Evolutionary conservation across 2,113 vertebrate genomes (phyloP), one percentile per base, ranked within the genome.

Genomic region (Anguilla rostrata): DNA sequence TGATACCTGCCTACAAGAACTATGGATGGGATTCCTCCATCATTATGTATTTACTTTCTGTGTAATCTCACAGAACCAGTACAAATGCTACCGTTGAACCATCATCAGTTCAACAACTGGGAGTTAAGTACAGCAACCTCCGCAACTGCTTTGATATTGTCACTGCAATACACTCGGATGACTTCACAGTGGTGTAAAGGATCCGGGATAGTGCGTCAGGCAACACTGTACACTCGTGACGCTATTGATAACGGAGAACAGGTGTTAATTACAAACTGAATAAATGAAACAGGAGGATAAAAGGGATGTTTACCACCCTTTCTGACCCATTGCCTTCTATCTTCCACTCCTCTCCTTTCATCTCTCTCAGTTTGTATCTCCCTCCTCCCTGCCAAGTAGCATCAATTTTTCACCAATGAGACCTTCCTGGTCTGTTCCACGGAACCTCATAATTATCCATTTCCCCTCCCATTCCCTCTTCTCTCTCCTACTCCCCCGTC

Each of bases 381-480:
- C 57, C 46, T 83, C 22, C 26, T 60, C 26, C 40, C 40, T 75
- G n/a, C 79, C n/a, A 20, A 78, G 60, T 75, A 14, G 71, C 16
- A 53, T 78, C 12, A 78, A 49, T 78, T 49, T 85, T 85, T 85
- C 63, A 78, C 8, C 46, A 79, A 56, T 41, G 3, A 15, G 0
- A 84, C 60, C 60, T 79, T 80, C 34, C 11, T 40, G 29, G 78
- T 80, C 46, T 78, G 71, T 86, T 46, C 71, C 71, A n/a, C 14
- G 11, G 29, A 39, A 22, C 71, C 43, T 41, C 29, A 78, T 85
- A 79, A 85, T 83, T 87, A 75, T 39, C 57, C 9, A 14, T 83
- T 83, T 78, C 20, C 86, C 78, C 41, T 78, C 63, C 63, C 49
- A 41, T 34, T 57, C 41, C 16, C 18, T 34, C 22, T 4, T 84